Base-by-base conservation (phyloP, 2,797 vertebrate genomes). In the Salarias fasciatus region DNA sequence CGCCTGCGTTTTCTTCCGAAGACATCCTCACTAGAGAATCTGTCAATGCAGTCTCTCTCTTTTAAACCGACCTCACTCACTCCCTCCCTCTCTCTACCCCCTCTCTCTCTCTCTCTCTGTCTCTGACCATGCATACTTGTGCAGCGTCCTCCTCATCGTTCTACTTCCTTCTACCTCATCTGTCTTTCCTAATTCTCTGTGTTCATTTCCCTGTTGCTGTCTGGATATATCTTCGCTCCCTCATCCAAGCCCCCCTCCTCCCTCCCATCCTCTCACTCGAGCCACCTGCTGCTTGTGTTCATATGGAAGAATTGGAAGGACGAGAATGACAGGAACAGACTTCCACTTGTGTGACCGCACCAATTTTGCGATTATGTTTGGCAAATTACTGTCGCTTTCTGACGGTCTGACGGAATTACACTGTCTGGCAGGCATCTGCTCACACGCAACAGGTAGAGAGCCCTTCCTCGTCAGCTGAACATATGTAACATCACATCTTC, bases 401-500 rank as follows among this genome's bases (percentile, higher is more conserved):
- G 49, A 14, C 38, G 3, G 57, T 67, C 62, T 74, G 36, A 84
- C 80, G 77, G 81, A 83, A 78, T 85, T 57, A 54, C 50, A 30
- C 77, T 65, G 80, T 77, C 71, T 74, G 75, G 37, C 56, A 79
- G 77, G 37, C 70, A 62, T 69, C 77, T 79, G 72, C 82, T 85
- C 54, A 51, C 67, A 77, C 51, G 88, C 92, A 93, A 94, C 92
- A 94, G 92, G 93, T 94, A 91, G 76, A 77, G 67, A 75, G 50
- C 50, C 59, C 77, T 74, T 75, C 57, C 60, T 44, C 76, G 49
- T 45, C 37, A 57, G 60, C 8, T 28, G 48, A 58, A 75, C 83
- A 76, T 74, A 18, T 38, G 38, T 69, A 52, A 15, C 54, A 42
- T 61, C 53, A 45, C 66, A 61, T 68, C 66, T 62, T 64, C 36